Evolutionary conservation across 2,797 vertebrate genomes (phyloP), one percentile per base, ranked within the genome.

Genomic region (Acomys russatus): DNA sequence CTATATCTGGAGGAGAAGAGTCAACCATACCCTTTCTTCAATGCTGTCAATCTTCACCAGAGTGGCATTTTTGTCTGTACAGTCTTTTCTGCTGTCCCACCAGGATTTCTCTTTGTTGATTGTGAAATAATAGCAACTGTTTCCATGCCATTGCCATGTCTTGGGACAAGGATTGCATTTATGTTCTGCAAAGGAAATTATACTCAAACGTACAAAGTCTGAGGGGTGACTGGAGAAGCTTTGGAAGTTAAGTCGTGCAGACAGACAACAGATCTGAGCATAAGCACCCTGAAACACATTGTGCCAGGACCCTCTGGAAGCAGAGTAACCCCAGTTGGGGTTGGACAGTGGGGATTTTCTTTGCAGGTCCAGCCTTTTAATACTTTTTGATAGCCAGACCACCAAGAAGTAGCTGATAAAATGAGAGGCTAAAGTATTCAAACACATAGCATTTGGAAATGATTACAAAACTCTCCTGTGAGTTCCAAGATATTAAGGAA

Each of bases 101-200:
- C 97, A 97, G 20, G 94, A 91, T 80, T 94, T 97, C 76, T 97
- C 97, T 64, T 94, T 89, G 54, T 80, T 84, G 15, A 51, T 30
- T 71, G 70, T 68, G 44, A 97, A 97, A 90, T 95, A 88, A 71
- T 97, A 98, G 84, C 97, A 97, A 61, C 96, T 97, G 54, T 70
- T 63, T 92, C 88, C 92, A 80, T 96, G 35, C 96, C 96, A 98
- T 1, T 92, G 87, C 94, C 94, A 98, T 2, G 2, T 93, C 56
- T 96, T 94, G 63, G 96, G 96, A 74, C 96, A 98, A 92, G 97
- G 96, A 38, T 97, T 97, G 44, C 97, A 97, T 74, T 59, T 97
- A 78, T 97, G 96, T 18, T 93, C 97, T 97, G 93, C 84, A 96
- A 96, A 94, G 87, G 11, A 95, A 94, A 95, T 95, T 35, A 49